Conservation (phyloP, 2,888 invertebrate genomes). For the Tryphoninae sp. region DNA sequence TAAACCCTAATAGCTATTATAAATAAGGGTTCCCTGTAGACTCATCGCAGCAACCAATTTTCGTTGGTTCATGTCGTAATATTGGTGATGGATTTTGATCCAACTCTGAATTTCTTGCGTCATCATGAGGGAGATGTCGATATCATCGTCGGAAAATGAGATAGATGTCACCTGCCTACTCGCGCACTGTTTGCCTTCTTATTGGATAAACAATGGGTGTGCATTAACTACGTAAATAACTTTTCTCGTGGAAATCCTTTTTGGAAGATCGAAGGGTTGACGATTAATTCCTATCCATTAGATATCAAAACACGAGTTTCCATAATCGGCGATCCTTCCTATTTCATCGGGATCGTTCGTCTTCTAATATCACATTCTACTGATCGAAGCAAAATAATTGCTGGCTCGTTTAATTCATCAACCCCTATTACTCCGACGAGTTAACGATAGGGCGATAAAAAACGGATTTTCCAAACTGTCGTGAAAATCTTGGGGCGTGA, state of each 20-base stretch:
- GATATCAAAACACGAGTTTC: not conserved
- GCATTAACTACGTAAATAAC: not conserved
- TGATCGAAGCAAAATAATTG: not conserved
- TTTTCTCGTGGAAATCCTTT: not conserved
- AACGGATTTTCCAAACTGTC: not conserved
- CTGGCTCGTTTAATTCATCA: no score
- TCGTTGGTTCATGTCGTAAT: not conserved
- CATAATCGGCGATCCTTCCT: not conserved
- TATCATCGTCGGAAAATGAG: not conserved
- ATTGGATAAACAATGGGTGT: not conserved
- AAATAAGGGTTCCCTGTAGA: not conserved
- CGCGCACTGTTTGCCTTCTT: not conserved
- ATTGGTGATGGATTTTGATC: not conserved
- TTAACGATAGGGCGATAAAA: not conserved
- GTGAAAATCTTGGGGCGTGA: not conserved
- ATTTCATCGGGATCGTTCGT: not conserved
- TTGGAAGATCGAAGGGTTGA: not conserved
- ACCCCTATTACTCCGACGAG: no score
- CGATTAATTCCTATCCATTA: not conserved
- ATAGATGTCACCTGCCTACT: not conserved
- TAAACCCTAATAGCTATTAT: not conserved
- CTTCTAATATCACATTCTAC: not conserved
- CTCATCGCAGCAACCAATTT: not conserved
- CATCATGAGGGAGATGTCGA: not conserved
- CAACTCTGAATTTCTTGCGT: not conserved